Base-by-base conservation (phyloP, 2,888 invertebrate species). In the Thymelicus acteon region DNA sequence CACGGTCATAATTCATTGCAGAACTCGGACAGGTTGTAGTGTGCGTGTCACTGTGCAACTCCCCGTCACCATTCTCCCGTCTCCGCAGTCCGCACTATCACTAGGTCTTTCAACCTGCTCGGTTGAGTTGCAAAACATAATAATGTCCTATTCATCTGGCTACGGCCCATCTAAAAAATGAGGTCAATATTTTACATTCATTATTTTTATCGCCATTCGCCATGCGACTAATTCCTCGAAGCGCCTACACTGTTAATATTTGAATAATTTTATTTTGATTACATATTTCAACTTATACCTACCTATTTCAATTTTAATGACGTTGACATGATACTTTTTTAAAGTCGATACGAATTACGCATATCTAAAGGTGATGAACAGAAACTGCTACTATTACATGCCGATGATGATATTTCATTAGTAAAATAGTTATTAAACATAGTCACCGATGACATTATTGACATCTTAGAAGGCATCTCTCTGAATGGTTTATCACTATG, bases 21-120 rank as follows among this genome's bases (percentile, higher is more conserved):
- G 10, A 58, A 63, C 47, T 44, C 49, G 19, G 49, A 37, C 62
- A 66, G n/a, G 69, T 70, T 61, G 62, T 67, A 68, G 37, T 67
- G 71, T 65, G 57, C 54, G 63, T 49, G 64, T 68, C 58, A 71
- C 49, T 66, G 63, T 65, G 60, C 60, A 48, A 48, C 31, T 37
- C 44, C 24, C 63, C 60, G 64, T 52, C 49, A 48, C 70, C 60
- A 52, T 49, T 65, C 60, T 19, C 19, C 19, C 19, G 19, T 19
- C 19, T 31, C 54, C 12, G 19, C 37, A 58, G 1, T 31, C 54
- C 12, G 19, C 37, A 58, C 61, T 58, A 62, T 71, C 68, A 70
- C 60, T 72, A 62, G 71, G 69, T 72, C 74, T 72, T 74, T 76
- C 74, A 75, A 75, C 73, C 72, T 65, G 52, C 62, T 67, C 40